A percentile compares a stretch with the other conserved stretches of the same genome.
These are phyloP conservation scores for Eupristina koningsbergeri DNA, from an alignment of 1,140 invertebrate species.

Conservation along the genomic window DNA sequence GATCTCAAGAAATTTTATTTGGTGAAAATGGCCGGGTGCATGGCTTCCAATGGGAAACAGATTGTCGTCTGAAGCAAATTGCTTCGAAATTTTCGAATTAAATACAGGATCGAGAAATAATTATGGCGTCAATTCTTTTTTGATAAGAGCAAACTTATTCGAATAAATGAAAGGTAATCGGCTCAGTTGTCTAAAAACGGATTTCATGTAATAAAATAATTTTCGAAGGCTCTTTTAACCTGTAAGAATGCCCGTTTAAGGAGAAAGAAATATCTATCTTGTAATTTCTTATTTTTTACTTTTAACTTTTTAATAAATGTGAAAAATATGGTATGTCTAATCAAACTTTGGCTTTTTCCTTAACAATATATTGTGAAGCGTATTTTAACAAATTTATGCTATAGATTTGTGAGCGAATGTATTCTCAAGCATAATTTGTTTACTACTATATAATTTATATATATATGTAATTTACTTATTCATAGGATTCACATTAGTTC, in stretches of 20 bases:
- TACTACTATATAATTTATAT: too few relatives aligned
- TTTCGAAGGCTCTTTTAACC: not conserved
- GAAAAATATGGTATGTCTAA: not conserved
- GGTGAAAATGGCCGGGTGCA: not conserved
- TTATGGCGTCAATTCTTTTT: not conserved
- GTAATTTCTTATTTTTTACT: not conserved
- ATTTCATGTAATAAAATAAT: not conserved
- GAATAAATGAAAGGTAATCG: not conserved
- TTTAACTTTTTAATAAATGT: not conserved
- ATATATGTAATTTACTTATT: too few relatives aligned
- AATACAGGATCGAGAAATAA: slow-evolving; percentile 1
- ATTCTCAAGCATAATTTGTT: too few relatives aligned
- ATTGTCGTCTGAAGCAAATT: not conserved
- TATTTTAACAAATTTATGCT: too few relatives aligned
- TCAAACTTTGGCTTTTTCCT: not conserved
- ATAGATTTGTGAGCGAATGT: too few relatives aligned
- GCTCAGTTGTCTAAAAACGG: not conserved
- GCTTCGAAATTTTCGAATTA: not conserved
- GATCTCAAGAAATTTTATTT: not conserved
- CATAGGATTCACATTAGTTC: too few relatives aligned
- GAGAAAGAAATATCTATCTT: not conserved
- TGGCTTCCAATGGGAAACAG: not conserved
- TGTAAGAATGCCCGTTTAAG: slow-evolving; percentile 9
- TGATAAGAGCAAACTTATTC: not conserved
- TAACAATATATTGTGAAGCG: too few relatives aligned